A percentile compares a stretch with the other conserved stretches of the same genome.
Evolutionary conservation across 2,113 vertebrate genomes (phyloP).

Genomic region (Calonectris borealis): DNA sequence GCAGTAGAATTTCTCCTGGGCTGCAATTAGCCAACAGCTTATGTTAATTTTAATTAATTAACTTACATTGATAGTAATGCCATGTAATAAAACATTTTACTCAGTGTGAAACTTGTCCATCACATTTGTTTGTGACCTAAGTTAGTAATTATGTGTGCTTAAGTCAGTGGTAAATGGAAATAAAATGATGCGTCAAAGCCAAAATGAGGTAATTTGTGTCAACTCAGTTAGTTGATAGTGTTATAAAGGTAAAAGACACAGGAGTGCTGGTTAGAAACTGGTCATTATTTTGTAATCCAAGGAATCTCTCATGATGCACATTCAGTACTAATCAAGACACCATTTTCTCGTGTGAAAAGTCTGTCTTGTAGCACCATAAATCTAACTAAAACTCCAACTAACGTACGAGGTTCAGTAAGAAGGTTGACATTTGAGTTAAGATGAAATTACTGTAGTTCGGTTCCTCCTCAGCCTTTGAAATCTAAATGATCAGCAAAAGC

Average conservation of each 20-base stretch:
- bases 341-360: not conserved
- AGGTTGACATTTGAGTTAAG: conserved; percentile 21
- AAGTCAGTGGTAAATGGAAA: conserved; percentile 65
- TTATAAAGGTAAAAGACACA: conserved; percentile 63
- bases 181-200: conserved; percentile 58
- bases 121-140: conserved; percentile 69
- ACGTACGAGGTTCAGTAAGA: not conserved
- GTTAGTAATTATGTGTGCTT: conserved; percentile 67
- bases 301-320: conserved; percentile 53
- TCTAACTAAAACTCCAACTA: conserved; percentile 9
- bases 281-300: conserved; percentile 66
- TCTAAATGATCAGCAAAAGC: not conserved
- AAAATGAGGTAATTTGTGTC: conserved; percentile 65
- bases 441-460: not conserved
- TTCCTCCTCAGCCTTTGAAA: not conserved
- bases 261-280: conserved; percentile 53
- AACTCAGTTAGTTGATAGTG: conserved; percentile 54
- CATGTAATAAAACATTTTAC: conserved; percentile 64
- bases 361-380: conserved; percentile 27
- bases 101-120: conserved; percentile 57
- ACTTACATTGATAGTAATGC: conserved; percentile 50
- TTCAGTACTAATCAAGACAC: conserved; percentile 56
- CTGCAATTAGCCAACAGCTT: conserved; percentile 69
- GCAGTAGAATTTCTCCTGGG: conserved; percentile 69
- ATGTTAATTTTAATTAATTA: conserved; percentile 72